phyloP scores from a whole-genome alignment of 92 coral and sea anemone species.

The Epizoanthus ramosus region DNA sequence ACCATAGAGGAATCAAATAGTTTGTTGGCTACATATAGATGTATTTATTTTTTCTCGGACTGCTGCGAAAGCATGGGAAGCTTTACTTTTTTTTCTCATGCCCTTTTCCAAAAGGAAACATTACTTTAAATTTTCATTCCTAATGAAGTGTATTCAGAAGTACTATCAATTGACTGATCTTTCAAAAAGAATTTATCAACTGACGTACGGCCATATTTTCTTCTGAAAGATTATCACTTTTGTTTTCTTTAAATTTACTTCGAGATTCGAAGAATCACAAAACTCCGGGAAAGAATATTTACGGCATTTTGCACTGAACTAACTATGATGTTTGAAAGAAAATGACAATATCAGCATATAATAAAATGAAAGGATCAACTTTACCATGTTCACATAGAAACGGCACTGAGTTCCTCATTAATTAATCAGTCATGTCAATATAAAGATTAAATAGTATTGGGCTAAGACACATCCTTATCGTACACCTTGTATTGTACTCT shows the following conservation, averaged over 20 bases:
- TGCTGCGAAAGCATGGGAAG: neutral
- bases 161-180: neutral
- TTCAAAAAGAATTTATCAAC: neutral
- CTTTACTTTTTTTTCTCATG: neutral
- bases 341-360: neutral
- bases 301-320: neutral
- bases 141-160: neutral
- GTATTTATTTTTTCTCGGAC: neutral
- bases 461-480: neutral
- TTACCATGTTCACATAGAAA: too few species aligned
- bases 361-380: too few species aligned
- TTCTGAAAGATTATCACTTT: neutral
- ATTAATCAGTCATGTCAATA: too few species aligned
- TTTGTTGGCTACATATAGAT: conserved; percentile 1
- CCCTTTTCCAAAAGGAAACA: neutral
- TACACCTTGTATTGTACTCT: neutral
- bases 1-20: conserved; percentile 9
- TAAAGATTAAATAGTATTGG: neutral
- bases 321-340: neutral
- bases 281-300: neutral
- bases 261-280: neutral
- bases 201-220: neutral
- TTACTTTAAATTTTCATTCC: neutral
- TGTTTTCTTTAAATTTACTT: neutral
- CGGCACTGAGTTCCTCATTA: too few species aligned